Base-by-base conservation (phyloP, 2,888 invertebrate species). In the Leptopilina drosophilae region DNA sequence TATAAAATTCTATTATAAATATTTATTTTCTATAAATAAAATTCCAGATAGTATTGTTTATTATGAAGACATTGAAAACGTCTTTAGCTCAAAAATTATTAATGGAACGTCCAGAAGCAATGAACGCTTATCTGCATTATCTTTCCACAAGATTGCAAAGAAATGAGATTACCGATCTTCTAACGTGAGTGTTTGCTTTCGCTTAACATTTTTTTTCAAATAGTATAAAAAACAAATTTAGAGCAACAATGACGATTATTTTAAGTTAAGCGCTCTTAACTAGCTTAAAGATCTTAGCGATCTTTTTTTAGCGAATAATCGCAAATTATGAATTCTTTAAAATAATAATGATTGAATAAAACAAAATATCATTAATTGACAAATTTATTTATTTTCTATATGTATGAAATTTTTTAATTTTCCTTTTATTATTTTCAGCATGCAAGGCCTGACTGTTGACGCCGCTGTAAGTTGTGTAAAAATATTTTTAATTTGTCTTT, bases 91-190 rank as follows among this genome's bases (percentile, higher is more conserved):
- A 95, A 81, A 94, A 95, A 85, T 92, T 97, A 67, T 90, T 98
- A 1, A 92, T 95, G 0, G 94, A 94, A n/a, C 93, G 95, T 79
- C 95, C 95, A 1, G 92, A 94, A 5, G 97, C 97, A 0, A 92
- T 96, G 11, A 94, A 94, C 82, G 95, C 96, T 85, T 97, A 97
- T 88, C 93, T 95, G 11, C 94, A 95, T 85, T 96, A 96, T 89
- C 91, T 97, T n/a, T 94, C 94, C 11, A 94, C 93, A 8, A 94
- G 95, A 84, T 94, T 95, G 82, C 94, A 95, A 82, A 93, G 95
- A 49, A 93, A 93, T 12, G 96, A 96, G 88, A 93, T 96, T 2
- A 94, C 94, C 3, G 95, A 96, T 90, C 91, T 96, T 78, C 92
- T 96, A n/a, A 95, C 95, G 96, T 96, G 92, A 93, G 94, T 92